Evolutionary conservation across 1,140 invertebrate species (phyloP), one percentile per base, ranked within the genome.

Genomic region (Popillia japonica): DNA sequence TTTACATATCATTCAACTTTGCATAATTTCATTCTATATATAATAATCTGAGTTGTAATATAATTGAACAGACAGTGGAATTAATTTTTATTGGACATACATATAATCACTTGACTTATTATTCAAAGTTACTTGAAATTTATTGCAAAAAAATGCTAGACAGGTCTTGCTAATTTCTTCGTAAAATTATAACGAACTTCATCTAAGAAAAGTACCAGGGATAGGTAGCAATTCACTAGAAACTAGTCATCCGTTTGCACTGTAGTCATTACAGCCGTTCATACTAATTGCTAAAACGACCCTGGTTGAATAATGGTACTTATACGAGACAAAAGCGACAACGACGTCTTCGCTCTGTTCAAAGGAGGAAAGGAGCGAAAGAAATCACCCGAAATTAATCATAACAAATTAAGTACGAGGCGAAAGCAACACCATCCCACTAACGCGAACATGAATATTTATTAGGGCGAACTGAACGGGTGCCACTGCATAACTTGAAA

Each of bases 301-400:
- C 6, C 61, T 34, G 61, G 20, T 68, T 68, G 61, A 68, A 68
- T 68, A 68, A 68, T 68, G 61, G 61, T 22, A 68, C 61, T 68
- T 68, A 34, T 7, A 68, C 61, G 61, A 17, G 61, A 34, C 61
- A 14, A 34, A 23, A 22, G 61, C 61, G 48, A n/a, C 48, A 34
- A 1, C 27, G 14, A 55, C 48, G 27, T 68, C 61, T 68, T 68
- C 8, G 61, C 8, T 3, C 27, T 22, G 27, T 34, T 34, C 27
- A 10, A 34, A 4, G 22, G 22, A 68, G 61, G 22, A 68, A 34
- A 68, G 61, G 8, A 68, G 22, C 61, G 61, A 68, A 68, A 68
- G 61, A 68, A 68, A 68, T 68, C 61, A 22, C 61, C 61, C 72
- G 34, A 74, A 74, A 74, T 74, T 74, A 74, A 74, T 74, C 41